These are phyloP conservation scores for Nannoperca obscura DNA, from an alignment of 2,797 vertebrate species.

Conservation along the genomic window DNA sequence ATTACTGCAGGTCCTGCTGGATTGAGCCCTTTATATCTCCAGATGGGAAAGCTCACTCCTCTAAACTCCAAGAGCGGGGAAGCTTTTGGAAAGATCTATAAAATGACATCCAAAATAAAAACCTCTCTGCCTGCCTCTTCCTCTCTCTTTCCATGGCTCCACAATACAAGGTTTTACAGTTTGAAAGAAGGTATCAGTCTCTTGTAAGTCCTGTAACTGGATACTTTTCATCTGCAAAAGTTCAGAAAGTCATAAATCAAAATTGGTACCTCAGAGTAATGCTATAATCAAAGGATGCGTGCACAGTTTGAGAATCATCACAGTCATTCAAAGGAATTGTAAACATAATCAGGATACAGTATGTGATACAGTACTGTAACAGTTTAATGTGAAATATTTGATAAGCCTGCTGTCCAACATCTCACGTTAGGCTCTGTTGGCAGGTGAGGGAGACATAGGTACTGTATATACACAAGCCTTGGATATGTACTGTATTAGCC, in stretches of 20 bases:
- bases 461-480: neutral
- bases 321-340: conserved; percentile 13
- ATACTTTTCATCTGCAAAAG: conserved; percentile 57
- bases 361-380: neutral
- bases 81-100: conserved; percentile 73
- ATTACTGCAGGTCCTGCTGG: conserved; percentile 68
- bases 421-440: neutral
- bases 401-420: conserved; percentile 12
- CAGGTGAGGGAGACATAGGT: conserved; percentile 8
- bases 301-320: conserved; percentile 19
- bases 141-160: conserved; percentile 26
- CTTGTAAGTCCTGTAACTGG: conserved; percentile 52
- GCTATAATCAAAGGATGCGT: conserved; percentile 27
- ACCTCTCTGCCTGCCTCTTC: conserved; percentile 31
- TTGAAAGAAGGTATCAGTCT: conserved; percentile 59
- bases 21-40: conserved; percentile 68
- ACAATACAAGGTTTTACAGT: conserved; percentile 61
- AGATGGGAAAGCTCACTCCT: conserved; percentile 80
- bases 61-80: conserved; percentile 56
- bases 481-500: neutral
- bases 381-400: conserved; percentile 19
- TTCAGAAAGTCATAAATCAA: conserved; percentile 53
- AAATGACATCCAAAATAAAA: conserved; percentile 71
- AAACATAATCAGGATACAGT: conserved; percentile 36
- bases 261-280: conserved; percentile 27